Percentiles rank a stretch among this genome's conserved stretches.
phyloP scores from a whole-genome alignment of 2,888 invertebrate genomes.

The Eutolmus rufibarbis region DNA sequence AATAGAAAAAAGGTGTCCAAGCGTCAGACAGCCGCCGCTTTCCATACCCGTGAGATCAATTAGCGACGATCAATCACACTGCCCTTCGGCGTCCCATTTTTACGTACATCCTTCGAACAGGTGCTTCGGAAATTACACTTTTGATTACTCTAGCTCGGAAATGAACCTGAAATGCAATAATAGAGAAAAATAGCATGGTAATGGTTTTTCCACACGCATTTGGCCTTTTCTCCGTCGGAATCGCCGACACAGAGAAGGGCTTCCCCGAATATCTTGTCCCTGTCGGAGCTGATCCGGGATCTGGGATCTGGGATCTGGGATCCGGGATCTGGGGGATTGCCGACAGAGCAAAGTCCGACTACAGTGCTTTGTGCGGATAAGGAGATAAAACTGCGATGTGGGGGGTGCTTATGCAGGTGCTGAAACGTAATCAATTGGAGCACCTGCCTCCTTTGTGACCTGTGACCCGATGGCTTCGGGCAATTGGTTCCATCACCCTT shows the following conservation, averaged over 20 bases:
- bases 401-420: neutral
- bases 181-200: slow-evolving; percentile 51
- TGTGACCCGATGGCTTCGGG: neutral
- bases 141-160: slow-evolving; percentile 63
- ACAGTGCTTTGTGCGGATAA: neutral
- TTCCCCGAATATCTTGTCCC: neutral
- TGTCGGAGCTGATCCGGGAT: neutral
- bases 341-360: neutral
- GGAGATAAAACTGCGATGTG: neutral
- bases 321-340: neutral
- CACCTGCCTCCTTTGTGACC: neutral
- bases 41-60: slow-evolving; percentile 11
- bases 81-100: neutral
- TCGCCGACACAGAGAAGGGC: neutral
- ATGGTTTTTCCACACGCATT: slow-evolving; percentile 21
- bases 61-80: slow-evolving; percentile 23
- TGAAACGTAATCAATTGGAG: neutral
- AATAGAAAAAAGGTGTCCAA: slow-evolving; percentile 4
- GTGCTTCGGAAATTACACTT: slow-evolving; percentile 62
- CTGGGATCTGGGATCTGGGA: too few species aligned
- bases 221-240: neutral
- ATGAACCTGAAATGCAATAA: slow-evolving; percentile 63
- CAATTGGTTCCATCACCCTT: slow-evolving; percentile 1
- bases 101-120: neutral
- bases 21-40: neutral